phyloP scores from a whole-genome alignment of 2,888 invertebrate species.

The Drosophila villosipedis region DNA sequence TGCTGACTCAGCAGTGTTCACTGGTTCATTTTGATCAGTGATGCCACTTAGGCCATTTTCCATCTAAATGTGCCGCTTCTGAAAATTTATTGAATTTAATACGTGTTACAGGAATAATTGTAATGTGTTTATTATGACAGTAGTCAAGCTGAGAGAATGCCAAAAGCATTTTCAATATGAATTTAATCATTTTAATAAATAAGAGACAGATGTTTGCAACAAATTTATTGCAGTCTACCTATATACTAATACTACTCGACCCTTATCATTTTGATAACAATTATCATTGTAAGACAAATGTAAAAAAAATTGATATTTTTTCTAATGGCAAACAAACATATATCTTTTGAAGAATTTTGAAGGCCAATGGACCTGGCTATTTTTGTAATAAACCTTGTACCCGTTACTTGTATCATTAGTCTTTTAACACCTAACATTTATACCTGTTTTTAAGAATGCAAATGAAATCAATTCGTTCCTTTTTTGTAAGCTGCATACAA shows the following conservation, averaged over 20 bases:
- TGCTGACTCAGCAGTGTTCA: neutral
- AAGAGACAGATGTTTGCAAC: neutral
- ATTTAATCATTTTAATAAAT: neutral
- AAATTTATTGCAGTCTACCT: neutral
- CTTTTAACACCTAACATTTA: neutral
- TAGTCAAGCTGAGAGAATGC: neutral
- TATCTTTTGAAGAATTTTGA: neutral
- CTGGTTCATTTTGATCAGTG: conserved; percentile 7
- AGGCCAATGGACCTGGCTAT: neutral
- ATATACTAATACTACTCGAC: neutral
- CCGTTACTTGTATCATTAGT: neutral
- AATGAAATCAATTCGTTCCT: neutral
- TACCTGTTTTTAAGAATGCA: neutral
- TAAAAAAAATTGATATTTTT: neutral
- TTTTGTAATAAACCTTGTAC: neutral
- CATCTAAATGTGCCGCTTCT: neutral
- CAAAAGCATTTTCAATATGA: neutral
- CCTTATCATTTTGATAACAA: neutral
- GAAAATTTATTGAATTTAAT: too few species aligned
- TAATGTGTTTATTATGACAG: neutral
- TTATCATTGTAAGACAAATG: neutral
- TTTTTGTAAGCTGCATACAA: conserved; percentile 23
- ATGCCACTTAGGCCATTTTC: neutral
- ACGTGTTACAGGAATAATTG: neutral
- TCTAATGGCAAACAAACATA: neutral